Conservation (phyloP, 2,797 vertebrate species). For the Mormyrops attenuatus region DNA sequence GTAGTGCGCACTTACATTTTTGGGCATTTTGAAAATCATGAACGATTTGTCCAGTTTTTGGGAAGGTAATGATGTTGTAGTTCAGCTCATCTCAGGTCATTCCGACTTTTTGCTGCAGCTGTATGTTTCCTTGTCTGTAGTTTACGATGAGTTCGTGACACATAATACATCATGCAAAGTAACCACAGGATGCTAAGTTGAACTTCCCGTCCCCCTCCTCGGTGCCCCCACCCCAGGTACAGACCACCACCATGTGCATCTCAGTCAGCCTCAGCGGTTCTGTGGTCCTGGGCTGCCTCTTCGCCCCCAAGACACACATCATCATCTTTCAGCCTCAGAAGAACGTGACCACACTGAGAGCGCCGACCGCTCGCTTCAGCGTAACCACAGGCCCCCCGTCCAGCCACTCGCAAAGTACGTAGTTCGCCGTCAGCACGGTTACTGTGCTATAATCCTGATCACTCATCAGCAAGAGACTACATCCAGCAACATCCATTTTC, state of each 20-base stretch:
- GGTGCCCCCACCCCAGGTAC: slow-evolving; percentile 67
- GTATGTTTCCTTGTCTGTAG: background rate
- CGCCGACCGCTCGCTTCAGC: slow-evolving; percentile 82
- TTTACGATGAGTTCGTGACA: background rate
- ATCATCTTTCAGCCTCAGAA: slow-evolving; percentile 98
- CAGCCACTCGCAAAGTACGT: slow-evolving; percentile 79
- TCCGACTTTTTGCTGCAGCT: background rate
- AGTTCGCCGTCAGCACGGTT: background rate
- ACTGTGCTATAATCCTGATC: background rate
- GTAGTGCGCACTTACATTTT: background rate
- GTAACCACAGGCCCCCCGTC: slow-evolving; percentile 70
- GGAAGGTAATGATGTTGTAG: background rate
- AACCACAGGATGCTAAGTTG: background rate
- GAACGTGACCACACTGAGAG: slow-evolving; percentile 83
- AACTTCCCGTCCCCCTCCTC: background rate
- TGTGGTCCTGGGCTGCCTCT: slow-evolving; percentile 94
- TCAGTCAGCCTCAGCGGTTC: slow-evolving; percentile 96
- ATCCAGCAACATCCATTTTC: background rate
- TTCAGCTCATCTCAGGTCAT: background rate
- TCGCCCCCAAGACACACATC: slow-evolving; percentile 93
- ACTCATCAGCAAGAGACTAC: background rate
- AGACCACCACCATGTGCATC: slow-evolving; percentile 98
- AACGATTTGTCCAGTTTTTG: background rate
- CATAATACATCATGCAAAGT: background rate
- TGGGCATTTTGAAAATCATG: background rate